Base-by-base conservation (phyloP, 2,797 vertebrate genomes). In the Artibeus lituratus region DNA sequence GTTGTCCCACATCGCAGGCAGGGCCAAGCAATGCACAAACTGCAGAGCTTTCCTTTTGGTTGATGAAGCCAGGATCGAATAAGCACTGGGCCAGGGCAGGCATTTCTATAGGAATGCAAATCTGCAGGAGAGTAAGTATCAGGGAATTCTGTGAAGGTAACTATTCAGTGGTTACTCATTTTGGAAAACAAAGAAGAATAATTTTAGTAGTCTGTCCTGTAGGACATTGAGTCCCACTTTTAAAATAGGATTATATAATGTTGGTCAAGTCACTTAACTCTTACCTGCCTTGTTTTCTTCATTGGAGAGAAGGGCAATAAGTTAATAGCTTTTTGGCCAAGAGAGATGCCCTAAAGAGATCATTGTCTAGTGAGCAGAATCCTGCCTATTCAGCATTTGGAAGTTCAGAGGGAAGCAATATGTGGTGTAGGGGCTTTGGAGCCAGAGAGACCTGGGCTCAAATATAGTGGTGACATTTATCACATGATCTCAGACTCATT, bases 401-500 rank as follows among this genome's bases (percentile, higher is more conserved):
- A 90, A 76, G n/a, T 85, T 22, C 39, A 32, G 15, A 22, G 9
- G 70, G 35, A 35, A 51, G 55, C 62, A 83, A 39, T 5, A 0
- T 76, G 0, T 76, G 51, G 26, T 35, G 10, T 44, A 62, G 1
- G 87, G 35, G 42, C 82, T 93, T 53, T 89, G 51, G 39, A 85
- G 9, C n/a, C 42, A 39, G 59, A 82, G 53, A 77, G 73, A 59
- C 18, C 21, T 74, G 49, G 24, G 15, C 83, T 96, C 44, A 70
- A 10, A 24, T 62, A 32, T 15, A 55, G 32, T 62, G 57, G 32
- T 85, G 82, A 92, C 15, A 67, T 80, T 80, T 84, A 81, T 49
- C 49, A 90, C n/a, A 26, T 93, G 47, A 83, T 67, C 44, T 62
- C 86, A 95, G 42, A 82, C 37, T n/a, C n/a, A 76, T 81, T 94